Evolutionary conservation across 2,113 vertebrate genomes (phyloP).

Genomic region (Ginglymostoma cirratum): DNA sequence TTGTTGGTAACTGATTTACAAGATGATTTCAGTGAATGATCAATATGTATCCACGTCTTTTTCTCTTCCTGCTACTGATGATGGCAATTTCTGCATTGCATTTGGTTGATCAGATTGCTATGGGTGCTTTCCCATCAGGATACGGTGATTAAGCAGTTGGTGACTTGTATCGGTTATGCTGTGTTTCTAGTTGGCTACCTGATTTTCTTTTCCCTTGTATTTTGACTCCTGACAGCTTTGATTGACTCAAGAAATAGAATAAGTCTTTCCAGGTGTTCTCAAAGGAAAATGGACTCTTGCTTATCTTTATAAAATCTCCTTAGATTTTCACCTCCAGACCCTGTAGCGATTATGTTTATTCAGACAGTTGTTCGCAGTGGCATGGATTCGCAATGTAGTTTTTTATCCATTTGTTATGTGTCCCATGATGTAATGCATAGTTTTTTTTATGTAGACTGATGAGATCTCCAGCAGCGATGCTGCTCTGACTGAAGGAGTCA

Average conservation of each 20-base stretch:
- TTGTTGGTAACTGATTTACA: constrained; percentile 2
- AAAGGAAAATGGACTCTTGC: background rate
- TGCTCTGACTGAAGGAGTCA: background rate
- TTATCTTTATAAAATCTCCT: background rate
- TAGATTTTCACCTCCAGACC: background rate
- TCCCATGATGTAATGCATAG: background rate
- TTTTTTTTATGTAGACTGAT: background rate
- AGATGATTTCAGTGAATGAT: background rate
- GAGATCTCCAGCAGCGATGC: background rate
- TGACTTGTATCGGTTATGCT: background rate
- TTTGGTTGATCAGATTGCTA: background rate
- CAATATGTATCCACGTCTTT: background rate
- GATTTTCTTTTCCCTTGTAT: background rate
- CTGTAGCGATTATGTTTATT: background rate
- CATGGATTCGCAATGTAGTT: background rate
- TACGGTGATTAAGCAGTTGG: background rate
- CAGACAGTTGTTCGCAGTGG: background rate
- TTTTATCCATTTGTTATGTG: background rate
- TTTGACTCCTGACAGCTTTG: background rate
- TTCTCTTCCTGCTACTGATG: background rate
- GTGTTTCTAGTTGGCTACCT: background rate
- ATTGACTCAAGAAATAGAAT: background rate
- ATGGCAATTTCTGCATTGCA: background rate
- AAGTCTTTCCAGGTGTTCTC: background rate
- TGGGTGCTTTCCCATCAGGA: background rate